Base-by-base conservation (phyloP, 2,797 vertebrate species). In the Megalops cyprinoides region DNA sequence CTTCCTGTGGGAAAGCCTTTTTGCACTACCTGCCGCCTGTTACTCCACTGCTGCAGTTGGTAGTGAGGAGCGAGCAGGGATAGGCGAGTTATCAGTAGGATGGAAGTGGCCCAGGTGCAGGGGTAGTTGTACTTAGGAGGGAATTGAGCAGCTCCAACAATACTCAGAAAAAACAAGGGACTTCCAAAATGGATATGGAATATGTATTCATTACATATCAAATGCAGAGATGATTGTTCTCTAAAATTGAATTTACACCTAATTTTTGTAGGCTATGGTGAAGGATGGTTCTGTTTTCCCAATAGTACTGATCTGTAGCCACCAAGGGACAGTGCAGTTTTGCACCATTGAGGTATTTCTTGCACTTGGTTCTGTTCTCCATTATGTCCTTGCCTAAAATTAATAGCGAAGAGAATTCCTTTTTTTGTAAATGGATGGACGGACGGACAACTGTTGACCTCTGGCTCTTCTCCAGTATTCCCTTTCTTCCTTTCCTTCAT, bases 161-260 rank as follows among this genome's bases (percentile, higher is more conserved):
- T n/a, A n/a, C n/a, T n/a, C n/a, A n/a, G 12, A 34, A 34, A 34
- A 34, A 34, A 1, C 25, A 4, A 7, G n/a, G 28, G 4, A 34
- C 0, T 1, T n/a, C n/a, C n/a, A 20, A 37, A 37, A 67, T 31
- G 3, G 39, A 69, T 34, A 65, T 65, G 4, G 31, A 60, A 42
- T 69, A 14, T 69, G 4, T 69, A 42, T 42, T 23, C 15, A 39
- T 69, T 69, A 37, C 65, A 69, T 69, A 69, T 69, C 65, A 44
- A 42, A 69, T 67, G 15, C 62, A 37, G 7, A 37, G 20, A 42
- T 69, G 20, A 5, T 65, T 65, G 9, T 28, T 60, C 28, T 62
- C 31, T 34, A 37, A 18, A 34, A 65, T 37, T 15, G 3, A 14
- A 15, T 34, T 34, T 14, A 56, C 53, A 5, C n/a, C 20, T 31